Percentiles rank a stretch among this genome's conserved stretches.
phyloP scores from a whole-genome alignment of 64 coral and sea anemone species.

The Acropora yongei region DNA sequence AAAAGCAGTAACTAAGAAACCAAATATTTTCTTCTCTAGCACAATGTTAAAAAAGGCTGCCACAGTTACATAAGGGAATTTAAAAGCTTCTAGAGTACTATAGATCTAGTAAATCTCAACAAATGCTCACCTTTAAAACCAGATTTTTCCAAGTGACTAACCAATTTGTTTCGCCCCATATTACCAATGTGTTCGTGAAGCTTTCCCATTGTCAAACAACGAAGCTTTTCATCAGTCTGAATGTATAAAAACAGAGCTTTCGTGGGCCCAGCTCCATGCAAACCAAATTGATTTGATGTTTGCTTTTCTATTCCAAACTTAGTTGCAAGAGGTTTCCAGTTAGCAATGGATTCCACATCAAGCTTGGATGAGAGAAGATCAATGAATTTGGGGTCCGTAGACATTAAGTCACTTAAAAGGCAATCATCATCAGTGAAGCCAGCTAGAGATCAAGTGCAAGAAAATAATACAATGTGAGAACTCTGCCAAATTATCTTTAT shows the following conservation, averaged over 20 bases:
- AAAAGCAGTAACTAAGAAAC: too few species aligned
- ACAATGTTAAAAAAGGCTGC: too few species aligned
- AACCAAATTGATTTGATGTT: constrained; percentile 15
- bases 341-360: constrained; percentile 20
- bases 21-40: too few species aligned
- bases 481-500: too few species aligned
- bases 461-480: neutral
- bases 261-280: neutral
- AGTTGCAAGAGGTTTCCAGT: constrained; percentile 39
- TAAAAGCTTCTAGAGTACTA: too few species aligned
- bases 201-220: neutral
- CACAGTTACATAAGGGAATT: too few species aligned
- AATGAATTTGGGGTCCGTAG: constrained; percentile 8
- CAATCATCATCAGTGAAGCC: neutral
- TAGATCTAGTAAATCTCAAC: too few species aligned
- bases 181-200: neutral
- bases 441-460: neutral
- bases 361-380: constrained; percentile 13
- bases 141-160: neutral
- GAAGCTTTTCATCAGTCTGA: neutral
- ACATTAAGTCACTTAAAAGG: neutral
- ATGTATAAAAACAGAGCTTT: neutral
- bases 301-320: constrained; percentile 43
- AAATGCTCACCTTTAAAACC: constrained; percentile 6
- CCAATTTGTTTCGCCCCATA: constrained; percentile 17